phyloP scores from a whole-genome alignment of 2,888 invertebrate genomes.

The Xylophagus ater region DNA sequence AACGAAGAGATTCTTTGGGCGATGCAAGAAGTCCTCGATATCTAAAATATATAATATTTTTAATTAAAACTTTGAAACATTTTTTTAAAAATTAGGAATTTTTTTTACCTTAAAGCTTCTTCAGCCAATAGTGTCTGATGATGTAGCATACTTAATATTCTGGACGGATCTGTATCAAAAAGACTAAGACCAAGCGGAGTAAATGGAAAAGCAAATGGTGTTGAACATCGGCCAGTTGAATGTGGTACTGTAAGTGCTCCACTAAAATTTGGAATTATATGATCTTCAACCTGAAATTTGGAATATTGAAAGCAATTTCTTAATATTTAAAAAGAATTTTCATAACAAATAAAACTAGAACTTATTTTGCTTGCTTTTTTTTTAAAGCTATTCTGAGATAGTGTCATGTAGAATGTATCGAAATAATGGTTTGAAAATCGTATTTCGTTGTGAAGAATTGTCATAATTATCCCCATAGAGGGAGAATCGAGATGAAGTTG shows the following conservation, averaged over 20 bases:
- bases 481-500: no score
- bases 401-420: no score
- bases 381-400: no score
- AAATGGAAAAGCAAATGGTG: slow-evolving; percentile 48
- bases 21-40: slow-evolving; percentile 34
- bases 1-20: slow-evolving; percentile 35
- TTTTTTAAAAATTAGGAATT: background rate
- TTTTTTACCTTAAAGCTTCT: slow-evolving; percentile 36
- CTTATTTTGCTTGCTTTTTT: slow-evolving; percentile 1
- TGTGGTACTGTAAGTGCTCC: slow-evolving; percentile 19
- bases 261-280: slow-evolving; percentile 20
- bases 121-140: slow-evolving; percentile 40
- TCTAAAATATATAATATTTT: no score
- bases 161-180: slow-evolving; percentile 43
- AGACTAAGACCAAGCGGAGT: slow-evolving; percentile 40
- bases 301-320: no score
- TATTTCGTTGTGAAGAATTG: no score
- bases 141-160: slow-evolving; percentile 45
- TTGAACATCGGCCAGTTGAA: slow-evolving; percentile 36
- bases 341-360: slow-evolving; percentile 1
- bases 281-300: slow-evolving; percentile 20
- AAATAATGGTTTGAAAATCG: no score
- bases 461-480: no score
- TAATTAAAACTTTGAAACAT: no score
- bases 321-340: background rate